Conservation (phyloP, 2,888 invertebrate species). For the Zelleria hepariella region DNA sequence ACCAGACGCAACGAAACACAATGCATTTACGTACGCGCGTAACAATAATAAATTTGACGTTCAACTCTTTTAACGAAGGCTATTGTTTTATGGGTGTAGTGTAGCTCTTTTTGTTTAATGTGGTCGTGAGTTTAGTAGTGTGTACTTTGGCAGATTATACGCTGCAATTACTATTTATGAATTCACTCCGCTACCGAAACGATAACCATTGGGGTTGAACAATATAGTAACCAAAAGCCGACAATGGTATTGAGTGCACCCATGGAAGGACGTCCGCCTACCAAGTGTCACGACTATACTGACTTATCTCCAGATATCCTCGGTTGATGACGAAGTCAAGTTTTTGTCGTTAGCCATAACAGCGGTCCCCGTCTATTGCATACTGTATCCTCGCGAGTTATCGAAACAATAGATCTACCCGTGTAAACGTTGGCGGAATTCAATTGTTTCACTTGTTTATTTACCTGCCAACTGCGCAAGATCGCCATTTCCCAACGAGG, state of each 20-base stretch:
- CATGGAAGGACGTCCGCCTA: no score
- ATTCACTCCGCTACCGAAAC: no score
- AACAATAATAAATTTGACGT: background rate
- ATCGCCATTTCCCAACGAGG: constrained; percentile 23
- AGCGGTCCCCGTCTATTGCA: background rate
- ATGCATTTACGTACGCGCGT: background rate
- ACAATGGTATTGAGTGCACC: no score
- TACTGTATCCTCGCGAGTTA: background rate
- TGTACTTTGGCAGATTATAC: background rate
- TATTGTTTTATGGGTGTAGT: constrained; percentile 1
- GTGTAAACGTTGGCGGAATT: constrained; percentile 19
- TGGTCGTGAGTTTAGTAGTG: background rate
- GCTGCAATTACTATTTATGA: background rate
- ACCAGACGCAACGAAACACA: background rate
- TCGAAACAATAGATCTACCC: background rate
- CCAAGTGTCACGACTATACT: no score
- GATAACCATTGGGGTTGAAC: no score
- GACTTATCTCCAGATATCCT: no score
- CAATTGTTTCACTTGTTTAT: constrained; percentile 26
- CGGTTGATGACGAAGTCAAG: no score
- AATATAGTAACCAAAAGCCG: no score
- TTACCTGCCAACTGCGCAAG: constrained; percentile 8
- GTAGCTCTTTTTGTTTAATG: background rate
- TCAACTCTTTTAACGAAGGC: background rate
- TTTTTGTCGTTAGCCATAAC: background rate